Evolutionary conservation across 1,140 invertebrate genomes (phyloP), one percentile per base, ranked within the genome.

Genomic region (Scaptodrosophila lebanonensis): DNA sequence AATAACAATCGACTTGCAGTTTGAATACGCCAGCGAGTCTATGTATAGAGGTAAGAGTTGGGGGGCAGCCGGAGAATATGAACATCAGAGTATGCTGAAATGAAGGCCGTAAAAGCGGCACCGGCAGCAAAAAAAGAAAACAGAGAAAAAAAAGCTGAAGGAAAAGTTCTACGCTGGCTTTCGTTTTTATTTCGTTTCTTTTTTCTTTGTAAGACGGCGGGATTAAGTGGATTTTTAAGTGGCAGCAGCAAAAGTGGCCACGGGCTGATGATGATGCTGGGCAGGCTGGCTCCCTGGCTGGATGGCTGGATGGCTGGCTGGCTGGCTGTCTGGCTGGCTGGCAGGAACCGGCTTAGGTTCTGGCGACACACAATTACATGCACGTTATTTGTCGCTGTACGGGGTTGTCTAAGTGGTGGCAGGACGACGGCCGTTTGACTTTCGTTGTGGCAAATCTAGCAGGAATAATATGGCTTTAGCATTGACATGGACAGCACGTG

Each of bases 211-310:
- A 79, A 73, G 73, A 59, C 52, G 56, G 30, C 56, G 68, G 75
- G 75, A 79, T 82, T 79, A 79, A 79, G 73, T 79, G 75, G 75
- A 79, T 82, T 79, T 79, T 79, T 82, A 79, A 79, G 73, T 77
- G 73, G 67, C 68, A 77, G 73, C 72, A 68, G 64, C 64, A 79
- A 77, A 77, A 77, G 73, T 79, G 73, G 73, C 73, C 73, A 73
- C 17, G 73, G 73, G 59, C 69, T 48, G n/a, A n/a, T n/a, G n/a
- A n/a, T n/a, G n/a, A n/a, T n/a, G n/a, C n/a, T n/a, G n/a, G n/a
- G 36, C 33, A 16, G 50, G 56, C 58, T 58, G 57, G 51, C 56
- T 50, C 43, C 53, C 33, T 27, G 61, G 39, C 76, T 79, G n/a
- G n/a, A n/a, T n/a, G n/a, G n/a, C 67, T 57, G 64, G 38, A 30